Evolutionary conservation across 2,888 invertebrate genomes (phyloP).

Genomic region (Campoplex capitator): DNA sequence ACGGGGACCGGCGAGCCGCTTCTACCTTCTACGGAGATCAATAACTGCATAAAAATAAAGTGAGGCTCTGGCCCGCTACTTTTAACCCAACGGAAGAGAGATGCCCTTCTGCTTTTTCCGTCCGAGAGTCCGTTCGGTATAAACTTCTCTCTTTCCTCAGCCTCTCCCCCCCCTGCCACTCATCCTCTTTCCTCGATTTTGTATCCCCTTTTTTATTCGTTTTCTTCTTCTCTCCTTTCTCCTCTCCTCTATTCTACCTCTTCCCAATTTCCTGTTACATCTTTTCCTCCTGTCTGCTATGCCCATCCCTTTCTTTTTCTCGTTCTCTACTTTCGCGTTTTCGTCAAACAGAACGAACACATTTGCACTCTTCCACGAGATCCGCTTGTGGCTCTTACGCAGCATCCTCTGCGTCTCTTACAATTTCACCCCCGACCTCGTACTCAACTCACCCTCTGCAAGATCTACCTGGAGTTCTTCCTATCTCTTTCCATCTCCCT

Average conservation of each 20-base stretch:
- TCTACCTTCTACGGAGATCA: slow-evolving; percentile 84
- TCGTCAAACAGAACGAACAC: slow-evolving; percentile 40
- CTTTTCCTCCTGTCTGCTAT: slow-evolving; percentile 18
- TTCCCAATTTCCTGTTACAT: slow-evolving; percentile 61
- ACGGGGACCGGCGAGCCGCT: slow-evolving; percentile 75
- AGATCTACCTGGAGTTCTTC: slow-evolving; percentile 46
- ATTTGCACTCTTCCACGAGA: slow-evolving; percentile 54
- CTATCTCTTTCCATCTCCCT: slow-evolving; percentile 54
- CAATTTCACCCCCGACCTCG: slow-evolving; percentile 38
- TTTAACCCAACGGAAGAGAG: slow-evolving; percentile 81
- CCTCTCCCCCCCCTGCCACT: slow-evolving; percentile 54
- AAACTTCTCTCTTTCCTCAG: slow-evolving; percentile 73
- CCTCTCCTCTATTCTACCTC: slow-evolving; percentile 67
- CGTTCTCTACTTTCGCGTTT: slow-evolving; percentile 34
- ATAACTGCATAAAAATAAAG: slow-evolving; percentile 85
- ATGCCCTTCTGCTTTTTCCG: slow-evolving; percentile 68
- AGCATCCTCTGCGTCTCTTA: slow-evolving; percentile 55
- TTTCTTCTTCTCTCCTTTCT: slow-evolving; percentile 59
- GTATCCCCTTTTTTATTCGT: background rate
- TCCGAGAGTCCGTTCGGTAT: slow-evolving; percentile 58
- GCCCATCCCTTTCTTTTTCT: background rate
- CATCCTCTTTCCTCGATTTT: slow-evolving; percentile 59
- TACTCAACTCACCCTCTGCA: slow-evolving; percentile 45
- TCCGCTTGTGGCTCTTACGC: slow-evolving; percentile 66
- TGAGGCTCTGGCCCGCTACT: slow-evolving; percentile 84